Base-by-base conservation (phyloP, 2,888 invertebrate genomes). In the Margaritifera margaritifera region DNA sequence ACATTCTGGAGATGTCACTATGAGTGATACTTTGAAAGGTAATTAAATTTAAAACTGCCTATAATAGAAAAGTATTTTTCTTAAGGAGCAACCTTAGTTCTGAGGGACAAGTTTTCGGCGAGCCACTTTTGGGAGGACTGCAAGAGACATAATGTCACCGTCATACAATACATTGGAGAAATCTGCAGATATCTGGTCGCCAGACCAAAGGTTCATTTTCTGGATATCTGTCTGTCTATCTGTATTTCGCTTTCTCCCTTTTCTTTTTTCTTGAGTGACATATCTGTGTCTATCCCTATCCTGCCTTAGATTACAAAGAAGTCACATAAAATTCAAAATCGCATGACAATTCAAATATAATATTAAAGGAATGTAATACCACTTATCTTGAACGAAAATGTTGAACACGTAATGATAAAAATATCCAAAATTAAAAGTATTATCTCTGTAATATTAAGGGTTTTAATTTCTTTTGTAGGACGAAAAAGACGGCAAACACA, bases 101-200 rank as follows among this genome's bases (percentile, higher is more conserved):
- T 98, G 59, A 92, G 94, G 31, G 93, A 93, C 84, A 98, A 97
- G 90, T 99, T 99, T 90, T 98, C 97, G 0, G 98, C 97, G 0
- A 94, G 95, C 0, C 92, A 94, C 18, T 99, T 95, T 90, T 97
- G 98, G 92, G 92, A 93, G 5, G 99, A 99, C 88, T 97, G 97
- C 89, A 93, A 93, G 68, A 95, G 95, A 89, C 95, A 96, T 89
- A 94, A 96, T 62, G 96, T 95, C 86, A 98, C 99, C 82, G 98
- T 98, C 90, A 90, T 86, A 11, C 82, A 84, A 56, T 91, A 91
- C 80, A 91, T 91, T 69, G 91, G 91, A 52, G 91, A 92, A 78
- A 84, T 91, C 64, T 90, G 90, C 68, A 88, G 91, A 4, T 91
- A 91, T 79, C 83, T 91, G 22, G 79, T 91, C 25, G 88, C 89